A percentile compares a stretch with the other conserved stretches of the same genome.
phyloP scores from a whole-genome alignment of 2,113 vertebrate genomes.

The Lota lota region DNA sequence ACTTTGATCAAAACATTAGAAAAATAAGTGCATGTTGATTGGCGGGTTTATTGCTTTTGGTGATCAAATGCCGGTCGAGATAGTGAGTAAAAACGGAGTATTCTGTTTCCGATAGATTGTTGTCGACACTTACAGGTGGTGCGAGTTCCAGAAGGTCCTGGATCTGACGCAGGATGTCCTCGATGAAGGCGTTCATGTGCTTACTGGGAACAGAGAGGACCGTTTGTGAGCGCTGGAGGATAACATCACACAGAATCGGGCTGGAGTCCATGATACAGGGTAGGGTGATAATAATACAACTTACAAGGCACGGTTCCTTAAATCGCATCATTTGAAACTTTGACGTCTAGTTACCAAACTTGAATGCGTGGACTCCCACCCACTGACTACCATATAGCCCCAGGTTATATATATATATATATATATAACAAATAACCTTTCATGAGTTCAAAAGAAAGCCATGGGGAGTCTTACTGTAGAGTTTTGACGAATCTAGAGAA shows the following conservation, averaged over 20 bases:
- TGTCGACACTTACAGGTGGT: constrained; percentile 82
- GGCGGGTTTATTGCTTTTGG: no score
- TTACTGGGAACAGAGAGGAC: constrained; percentile 70
- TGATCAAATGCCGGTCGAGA: no score
- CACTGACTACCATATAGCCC: no score
- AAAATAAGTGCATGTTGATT: no score
- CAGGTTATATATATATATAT: no score
- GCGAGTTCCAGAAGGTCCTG: constrained; percentile 92
- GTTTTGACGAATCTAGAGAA: constrained; percentile 98
- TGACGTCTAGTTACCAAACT: no score
- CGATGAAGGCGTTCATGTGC: constrained; percentile 94
- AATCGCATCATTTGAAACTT: no score
- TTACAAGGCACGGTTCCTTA: no score
- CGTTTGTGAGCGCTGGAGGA: not conserved
- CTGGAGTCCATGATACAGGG: not conserved
- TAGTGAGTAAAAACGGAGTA: no score
- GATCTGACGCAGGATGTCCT: constrained; percentile 93
- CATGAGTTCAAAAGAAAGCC: not conserved
- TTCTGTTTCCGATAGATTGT: not conserved
- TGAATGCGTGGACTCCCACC: no score
- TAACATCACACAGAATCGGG: not conserved
- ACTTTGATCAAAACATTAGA: not conserved
- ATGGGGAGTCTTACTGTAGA: constrained; percentile 83
- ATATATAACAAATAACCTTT: no score
- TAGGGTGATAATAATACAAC: no score